Evolutionary conservation across 2,888 invertebrate genomes (phyloP), one percentile per base, ranked within the genome.

Genomic region (Athalia cordata): DNA sequence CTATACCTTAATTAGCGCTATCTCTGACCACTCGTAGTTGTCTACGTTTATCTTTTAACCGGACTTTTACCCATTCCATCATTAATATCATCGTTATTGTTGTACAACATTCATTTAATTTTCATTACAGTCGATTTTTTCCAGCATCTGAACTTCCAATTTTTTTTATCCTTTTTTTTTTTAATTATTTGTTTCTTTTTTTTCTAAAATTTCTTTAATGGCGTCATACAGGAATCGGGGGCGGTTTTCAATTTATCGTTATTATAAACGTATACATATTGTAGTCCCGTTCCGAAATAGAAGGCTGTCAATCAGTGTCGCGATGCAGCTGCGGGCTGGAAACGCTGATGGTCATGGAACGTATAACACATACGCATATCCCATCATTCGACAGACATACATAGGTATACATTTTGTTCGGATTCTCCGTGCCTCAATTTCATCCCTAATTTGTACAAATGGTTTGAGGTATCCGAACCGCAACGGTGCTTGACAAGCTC

Each of bases 1-100:
- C 82, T 2, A 29, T 78, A 81, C 84, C 85, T 87, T 88, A 87
- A 88, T 88, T 88, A 88, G 83, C 79, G 81, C 82, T 77, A 81
- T 81, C 81, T 81, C 82, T 77, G 79, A 70, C 77, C 80, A 80
- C 75, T 78, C 80, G 82, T 82, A 43, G 52, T 43, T 68, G 68
- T 68, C 68, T 68, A 52, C 68, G 84, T 86, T 85, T 85, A 83
- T 85, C 83, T 81, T 82, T 52, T 45, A 55, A 70, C 9, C 59
- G 49, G 45, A 52, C 29, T 61, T 61, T 72, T 72, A n/a, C 70
- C 45, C 78, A 52, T 77, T 79, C 78, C 62, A 55, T 74, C 77
- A 77, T 66, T 64, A n/a, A n/a, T n/a, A 52, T 50, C 74, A 47
- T 57, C 81, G 81, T 81, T 83, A 29, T 77, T 80, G 77, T 79